These are phyloP conservation scores for Laterallus jamaicensis DNA, from an alignment of 2,113 vertebrate genomes.

Conservation along the genomic window DNA sequence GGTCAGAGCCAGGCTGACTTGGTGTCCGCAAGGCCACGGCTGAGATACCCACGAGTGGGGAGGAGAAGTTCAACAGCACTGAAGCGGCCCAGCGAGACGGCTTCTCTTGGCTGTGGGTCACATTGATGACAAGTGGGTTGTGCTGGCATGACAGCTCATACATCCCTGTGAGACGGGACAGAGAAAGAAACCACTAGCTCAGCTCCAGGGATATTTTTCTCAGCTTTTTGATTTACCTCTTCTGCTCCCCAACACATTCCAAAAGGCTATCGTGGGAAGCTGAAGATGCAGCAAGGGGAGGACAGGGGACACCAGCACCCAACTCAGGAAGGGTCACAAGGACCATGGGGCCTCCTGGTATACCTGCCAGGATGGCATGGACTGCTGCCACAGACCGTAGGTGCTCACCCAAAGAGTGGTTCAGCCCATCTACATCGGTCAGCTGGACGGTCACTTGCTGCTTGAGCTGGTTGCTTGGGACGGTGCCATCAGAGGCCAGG, in stretches of 20 bases:
- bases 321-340: not conserved
- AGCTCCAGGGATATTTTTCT: not conserved
- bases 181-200: not conserved
- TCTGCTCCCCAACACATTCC: not conserved
- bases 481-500: slow-evolving; percentile 83
- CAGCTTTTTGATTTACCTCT: not conserved
- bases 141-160: slow-evolving; percentile 86
- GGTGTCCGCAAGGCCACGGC: slow-evolving; percentile 85
- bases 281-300: not conserved
- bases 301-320: not conserved
- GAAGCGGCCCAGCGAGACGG: slow-evolving; percentile 72
- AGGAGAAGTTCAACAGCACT: slow-evolving; percentile 86
- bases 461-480: slow-evolving; percentile 71
- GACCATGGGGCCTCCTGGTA: accelerated
- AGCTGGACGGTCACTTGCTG: slow-evolving; percentile 80
- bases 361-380: not conserved
- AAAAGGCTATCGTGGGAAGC: not conserved
- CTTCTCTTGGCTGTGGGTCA: slow-evolving; percentile 74
- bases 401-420: slow-evolving; percentile 86
- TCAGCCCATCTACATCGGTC: slow-evolving; percentile 77
- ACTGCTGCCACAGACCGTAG: not conserved
- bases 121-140: slow-evolving; percentile 85
- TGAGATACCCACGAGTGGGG: slow-evolving; percentile 82
- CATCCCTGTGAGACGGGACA: slow-evolving; percentile 72
- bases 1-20: slow-evolving; percentile 73